These are phyloP conservation scores for Columba guinea DNA, from an alignment of 2,797 vertebrate species.

Conservation along the genomic window DNA sequence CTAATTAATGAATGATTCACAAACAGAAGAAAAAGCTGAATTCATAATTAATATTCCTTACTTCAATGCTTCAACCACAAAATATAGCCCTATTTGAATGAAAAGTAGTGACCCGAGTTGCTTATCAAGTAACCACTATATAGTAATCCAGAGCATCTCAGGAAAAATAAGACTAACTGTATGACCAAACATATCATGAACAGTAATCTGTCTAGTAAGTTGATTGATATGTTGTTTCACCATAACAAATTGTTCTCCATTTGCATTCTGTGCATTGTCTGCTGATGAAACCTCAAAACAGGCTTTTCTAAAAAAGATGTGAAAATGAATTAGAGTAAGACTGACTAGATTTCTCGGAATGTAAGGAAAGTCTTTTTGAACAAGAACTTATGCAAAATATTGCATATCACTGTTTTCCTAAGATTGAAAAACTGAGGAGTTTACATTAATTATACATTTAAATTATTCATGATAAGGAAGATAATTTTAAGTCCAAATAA, in stretches of 20 bases:
- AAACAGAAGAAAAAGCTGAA: slow-evolving; percentile 1
- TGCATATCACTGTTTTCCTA: not conserved
- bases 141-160: not conserved
- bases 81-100: not conserved
- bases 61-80: not conserved
- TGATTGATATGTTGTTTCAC: not conserved
- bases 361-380: not conserved
- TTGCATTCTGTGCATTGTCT: not conserved
- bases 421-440: fast-evolving
- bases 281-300: not conserved
- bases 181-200: not conserved
- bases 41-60: slow-evolving; percentile 43
- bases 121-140: not conserved
- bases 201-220: not conserved
- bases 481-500: not conserved
- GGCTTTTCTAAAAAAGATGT: not conserved
- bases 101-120: not conserved
- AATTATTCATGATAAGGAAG: not conserved
- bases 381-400: not conserved
- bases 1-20: slow-evolving; percentile 44
- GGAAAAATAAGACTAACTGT: not conserved
- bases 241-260: not conserved
- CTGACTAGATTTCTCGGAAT: not conserved
- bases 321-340: not conserved
- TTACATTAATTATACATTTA: not conserved